A percentile compares a stretch with the other conserved stretches of the same genome.
These are phyloP conservation scores for Erynnis tages DNA, from an alignment of 2,888 invertebrate species.

Conservation along the genomic window DNA sequence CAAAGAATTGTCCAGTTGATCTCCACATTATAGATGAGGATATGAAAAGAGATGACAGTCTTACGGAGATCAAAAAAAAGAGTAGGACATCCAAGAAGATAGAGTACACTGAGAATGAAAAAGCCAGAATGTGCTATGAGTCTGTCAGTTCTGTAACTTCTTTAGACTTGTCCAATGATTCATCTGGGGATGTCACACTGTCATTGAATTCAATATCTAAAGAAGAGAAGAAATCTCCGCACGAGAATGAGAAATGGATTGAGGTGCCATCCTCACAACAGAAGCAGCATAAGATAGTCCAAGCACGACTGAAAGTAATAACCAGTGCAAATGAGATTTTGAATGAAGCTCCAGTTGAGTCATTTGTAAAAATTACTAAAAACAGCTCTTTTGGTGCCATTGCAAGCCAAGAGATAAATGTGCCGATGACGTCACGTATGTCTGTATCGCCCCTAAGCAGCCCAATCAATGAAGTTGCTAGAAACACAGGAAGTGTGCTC, in stretches of 20 bases:
- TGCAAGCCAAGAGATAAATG: conserved; percentile 31
- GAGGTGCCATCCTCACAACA: conserved; percentile 67
- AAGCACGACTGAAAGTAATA: conserved; percentile 73
- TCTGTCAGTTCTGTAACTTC: conserved; percentile 68
- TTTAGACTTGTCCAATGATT: conserved; percentile 63
- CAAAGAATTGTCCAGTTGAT: conserved; percentile 64
- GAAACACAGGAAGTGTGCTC: conserved; percentile 58
- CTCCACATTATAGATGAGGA: conserved; percentile 76
- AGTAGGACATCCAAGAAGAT: conserved; percentile 67
- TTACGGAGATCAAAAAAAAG: conserved; percentile 63
- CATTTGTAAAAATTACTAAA: conserved; percentile 63
- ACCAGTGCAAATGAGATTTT: conserved; percentile 63
- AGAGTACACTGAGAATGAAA: conserved; percentile 72
- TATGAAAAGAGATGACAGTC: conserved; percentile 67
- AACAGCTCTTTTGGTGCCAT: conserved; percentile 55
- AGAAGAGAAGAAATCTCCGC: conserved; percentile 49
- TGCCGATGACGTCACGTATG: conserved; percentile 51
- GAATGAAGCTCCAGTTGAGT: conserved; percentile 57
- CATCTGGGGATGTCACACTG: conserved; percentile 63
- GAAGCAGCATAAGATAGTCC: conserved; percentile 73
- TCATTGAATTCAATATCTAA: conserved; percentile 61
- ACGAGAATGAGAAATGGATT: conserved; percentile 69
- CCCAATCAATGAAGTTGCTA: conserved; percentile 46
- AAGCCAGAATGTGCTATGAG: conserved; percentile 65
- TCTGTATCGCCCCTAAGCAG: conserved; percentile 64